phyloP scores from a whole-genome alignment of 2,888 invertebrate species.

The Drosophila borealis region DNA sequence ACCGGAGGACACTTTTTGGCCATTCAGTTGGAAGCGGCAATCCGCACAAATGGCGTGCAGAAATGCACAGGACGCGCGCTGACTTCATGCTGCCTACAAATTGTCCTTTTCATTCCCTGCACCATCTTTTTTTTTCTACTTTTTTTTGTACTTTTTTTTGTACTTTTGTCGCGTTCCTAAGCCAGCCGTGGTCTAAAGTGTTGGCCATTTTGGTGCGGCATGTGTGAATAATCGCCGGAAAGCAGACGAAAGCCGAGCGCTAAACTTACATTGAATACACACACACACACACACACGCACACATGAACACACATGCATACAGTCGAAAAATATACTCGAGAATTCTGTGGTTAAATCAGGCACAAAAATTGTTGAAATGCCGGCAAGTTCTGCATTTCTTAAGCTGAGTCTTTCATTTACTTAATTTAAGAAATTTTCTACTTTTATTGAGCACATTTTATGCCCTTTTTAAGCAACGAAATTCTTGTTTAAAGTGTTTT shows the following conservation, averaged over 20 bases:
- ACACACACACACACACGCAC: constrained; percentile 1
- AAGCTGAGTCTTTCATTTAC: no score
- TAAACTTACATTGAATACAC: constrained; percentile 11
- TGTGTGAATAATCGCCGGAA: constrained; percentile 83
- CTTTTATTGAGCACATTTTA: no score
- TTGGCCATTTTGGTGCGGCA: constrained; percentile 73
- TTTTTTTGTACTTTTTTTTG: constrained; percentile 16
- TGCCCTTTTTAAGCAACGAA: no score
- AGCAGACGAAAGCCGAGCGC: constrained; percentile 37
- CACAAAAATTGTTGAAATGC: background rate
- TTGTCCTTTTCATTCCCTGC: constrained; percentile 50
- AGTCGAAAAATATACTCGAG: background rate
- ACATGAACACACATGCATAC: constrained; percentile 6
- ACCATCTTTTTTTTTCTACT: constrained; percentile 3
- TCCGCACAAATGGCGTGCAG: constrained; percentile 56
- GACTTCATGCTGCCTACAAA: constrained; percentile 58
- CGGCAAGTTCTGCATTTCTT: no score
- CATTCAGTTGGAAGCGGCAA: constrained; percentile 60
- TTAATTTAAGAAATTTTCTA: no score
- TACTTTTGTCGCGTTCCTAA: constrained; percentile 44
- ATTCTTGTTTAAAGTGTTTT: no score
- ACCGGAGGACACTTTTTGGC: constrained; percentile 52
- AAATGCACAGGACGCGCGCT: constrained; percentile 36
- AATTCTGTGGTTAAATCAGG: background rate
- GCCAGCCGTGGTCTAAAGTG: constrained; percentile 60